Evolutionary conservation across 2,113 vertebrate genomes (phyloP), one percentile per base, ranked within the genome.

Genomic region (Tyrannus savana): DNA sequence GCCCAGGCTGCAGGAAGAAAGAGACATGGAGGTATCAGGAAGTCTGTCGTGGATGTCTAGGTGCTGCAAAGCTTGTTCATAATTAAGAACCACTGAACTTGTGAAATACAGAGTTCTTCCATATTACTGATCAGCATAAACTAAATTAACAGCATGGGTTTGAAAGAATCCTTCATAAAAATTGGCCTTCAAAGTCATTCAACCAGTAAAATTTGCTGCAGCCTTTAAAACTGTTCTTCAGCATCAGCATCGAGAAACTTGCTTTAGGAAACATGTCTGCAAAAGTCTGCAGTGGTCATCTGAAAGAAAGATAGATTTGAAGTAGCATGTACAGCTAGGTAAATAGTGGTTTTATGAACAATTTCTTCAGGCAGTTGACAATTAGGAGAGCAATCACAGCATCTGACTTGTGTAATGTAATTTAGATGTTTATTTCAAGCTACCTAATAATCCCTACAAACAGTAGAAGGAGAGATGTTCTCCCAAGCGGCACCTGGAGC

Each of bases 81-180:
- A 75, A 68, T 72, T 89, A 60, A 75, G 66, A 87, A 74, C 31
- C 18, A 75, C 35, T 46, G 47, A 84, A 89, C 60, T 81, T 92
- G 56, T 0, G 0, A 92, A 92, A 72, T 37, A 85, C 23, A 52
- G 68, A 67, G 37, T 59, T 86, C 46, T 92, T 93, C 92, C 67
- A 39, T 82, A 79, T 71, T 92, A 53, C 52, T 87, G 56, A 76
- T 81, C 89, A 89, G 60, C 69, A 82, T 3, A 28, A 87, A 81
- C 72, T 84, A 84, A 84, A 89, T 84, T 78, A 91, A 79, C 35
- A 64, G 56, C 30, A 68, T 79, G 75, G 6, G 5, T 74, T 56
- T 86, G 63, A 94, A 94, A 88, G 39, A 93, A 92, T 78, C 30
- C n/a, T 75, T 96, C 41, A 78, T 50, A 86, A 93, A 93, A 91